Evolutionary conservation across 2,888 invertebrate species (phyloP).

Genomic region (Melanchra persicariae): DNA sequence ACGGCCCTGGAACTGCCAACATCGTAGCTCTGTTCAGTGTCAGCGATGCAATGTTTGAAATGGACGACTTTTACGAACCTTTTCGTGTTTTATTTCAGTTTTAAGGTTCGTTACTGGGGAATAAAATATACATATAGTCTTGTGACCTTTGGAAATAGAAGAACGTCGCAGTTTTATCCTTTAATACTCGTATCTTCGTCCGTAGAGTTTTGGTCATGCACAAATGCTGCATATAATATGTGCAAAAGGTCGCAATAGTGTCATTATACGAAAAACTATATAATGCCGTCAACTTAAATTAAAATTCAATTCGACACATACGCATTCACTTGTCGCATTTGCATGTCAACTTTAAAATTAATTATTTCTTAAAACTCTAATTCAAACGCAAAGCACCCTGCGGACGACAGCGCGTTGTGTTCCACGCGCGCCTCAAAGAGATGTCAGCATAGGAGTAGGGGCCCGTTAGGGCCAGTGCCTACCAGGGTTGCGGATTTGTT

Average conservation of each 20-base stretch:
- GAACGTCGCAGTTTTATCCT: neutral
- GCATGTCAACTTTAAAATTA: constrained; percentile 1
- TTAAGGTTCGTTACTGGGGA: neutral
- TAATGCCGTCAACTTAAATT: neutral
- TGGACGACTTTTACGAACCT: constrained; percentile 18
- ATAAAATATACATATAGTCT: neutral
- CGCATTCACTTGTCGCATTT: constrained; percentile 7
- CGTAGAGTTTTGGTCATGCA: neutral
- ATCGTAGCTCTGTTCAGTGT: constrained; percentile 38
- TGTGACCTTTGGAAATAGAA: neutral
- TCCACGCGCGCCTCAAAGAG: too few species aligned
- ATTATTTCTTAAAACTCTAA: constrained; percentile 1
- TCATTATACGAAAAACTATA: neutral
- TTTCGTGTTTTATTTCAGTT: constrained; percentile 14
- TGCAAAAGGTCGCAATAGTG: neutral
- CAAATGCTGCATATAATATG: too few species aligned
- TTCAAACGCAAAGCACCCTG: constrained; percentile 3
- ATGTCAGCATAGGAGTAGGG: too few species aligned
- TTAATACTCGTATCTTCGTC: neutral
- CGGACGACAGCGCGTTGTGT: too few species aligned
- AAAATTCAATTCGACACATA: neutral
- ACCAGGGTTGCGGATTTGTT: too few species aligned
- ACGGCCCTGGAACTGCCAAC: constrained; percentile 20
- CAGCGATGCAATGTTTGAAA: constrained; percentile 14
- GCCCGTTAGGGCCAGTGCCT: too few species aligned